Conservation (phyloP, 2,113 vertebrate genomes). For the Dasyprocta punctata region DNA sequence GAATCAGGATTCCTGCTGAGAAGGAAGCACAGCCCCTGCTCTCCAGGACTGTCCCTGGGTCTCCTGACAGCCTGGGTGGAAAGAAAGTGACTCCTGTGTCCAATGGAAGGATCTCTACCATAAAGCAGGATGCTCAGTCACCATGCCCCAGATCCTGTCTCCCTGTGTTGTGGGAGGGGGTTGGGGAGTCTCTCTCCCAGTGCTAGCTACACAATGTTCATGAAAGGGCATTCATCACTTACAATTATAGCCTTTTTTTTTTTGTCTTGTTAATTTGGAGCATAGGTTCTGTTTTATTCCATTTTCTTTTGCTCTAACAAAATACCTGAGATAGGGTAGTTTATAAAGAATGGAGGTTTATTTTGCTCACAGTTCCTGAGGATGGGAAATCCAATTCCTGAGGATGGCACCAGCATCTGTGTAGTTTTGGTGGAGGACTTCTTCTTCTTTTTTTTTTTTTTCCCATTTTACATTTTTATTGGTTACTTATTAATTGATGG, state of each 20-base stretch:
- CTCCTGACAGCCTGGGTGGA: background rate
- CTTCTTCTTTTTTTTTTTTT: too few species aligned
- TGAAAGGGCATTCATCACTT: background rate
- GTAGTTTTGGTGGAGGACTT: background rate
- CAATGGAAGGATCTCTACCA: background rate
- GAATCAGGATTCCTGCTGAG: background rate
- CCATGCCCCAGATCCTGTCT: background rate
- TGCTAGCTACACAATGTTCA: background rate
- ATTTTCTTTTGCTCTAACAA: background rate
- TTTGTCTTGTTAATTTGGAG: background rate
- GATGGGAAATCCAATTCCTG: background rate
- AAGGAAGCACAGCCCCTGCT: background rate
- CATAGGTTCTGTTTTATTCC: background rate
- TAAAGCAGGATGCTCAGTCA: background rate
- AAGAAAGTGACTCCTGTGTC: background rate
- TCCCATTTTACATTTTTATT: background rate
- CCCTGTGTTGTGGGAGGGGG: background rate
- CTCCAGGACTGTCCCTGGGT: background rate
- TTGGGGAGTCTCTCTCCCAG: background rate
- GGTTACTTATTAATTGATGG: background rate
- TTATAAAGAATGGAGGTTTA: background rate
- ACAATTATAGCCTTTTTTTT: background rate
- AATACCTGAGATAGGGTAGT: background rate
- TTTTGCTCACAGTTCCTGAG: background rate
- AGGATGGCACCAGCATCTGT: background rate